Evolutionary conservation across 2,888 invertebrate species (phyloP).

Genomic region (Nephrotoma guestfalica): DNA sequence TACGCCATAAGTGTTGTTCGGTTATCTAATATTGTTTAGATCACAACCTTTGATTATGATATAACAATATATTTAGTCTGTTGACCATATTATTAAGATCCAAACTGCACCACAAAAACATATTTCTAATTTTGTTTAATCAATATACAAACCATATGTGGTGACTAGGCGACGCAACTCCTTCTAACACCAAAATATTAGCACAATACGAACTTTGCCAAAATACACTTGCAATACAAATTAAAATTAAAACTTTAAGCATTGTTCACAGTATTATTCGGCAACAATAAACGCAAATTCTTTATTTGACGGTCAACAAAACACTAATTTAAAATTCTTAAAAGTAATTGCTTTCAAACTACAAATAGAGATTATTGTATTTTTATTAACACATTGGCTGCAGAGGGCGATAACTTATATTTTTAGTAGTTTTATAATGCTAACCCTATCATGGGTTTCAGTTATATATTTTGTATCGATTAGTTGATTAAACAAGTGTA

Average conservation of each 20-base stretch:
- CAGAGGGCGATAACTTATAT: neutral
- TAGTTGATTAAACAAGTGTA: no score
- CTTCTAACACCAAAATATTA: conserved; percentile 9
- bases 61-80: no score
- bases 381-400: neutral
- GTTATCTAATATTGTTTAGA: no score
- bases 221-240: neutral
- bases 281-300: neutral
- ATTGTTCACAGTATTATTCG: neutral
- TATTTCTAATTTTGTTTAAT: neutral
- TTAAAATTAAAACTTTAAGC: neutral
- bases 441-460: no score
- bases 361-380: neutral
- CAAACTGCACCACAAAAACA: no score
- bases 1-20: no score
- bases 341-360: neutral
- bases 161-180: conserved; percentile 9
- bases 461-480: no score
- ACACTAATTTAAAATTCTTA: no score
- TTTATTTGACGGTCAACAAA: no score
- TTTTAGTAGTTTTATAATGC: no score
- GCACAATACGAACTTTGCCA: neutral
- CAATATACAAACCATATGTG: neutral
- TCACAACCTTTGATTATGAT: no score
- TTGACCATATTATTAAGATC: no score